Evolutionary conservation across 1,140 invertebrate species (phyloP).

Genomic region (Asbolus verrucosus): DNA sequence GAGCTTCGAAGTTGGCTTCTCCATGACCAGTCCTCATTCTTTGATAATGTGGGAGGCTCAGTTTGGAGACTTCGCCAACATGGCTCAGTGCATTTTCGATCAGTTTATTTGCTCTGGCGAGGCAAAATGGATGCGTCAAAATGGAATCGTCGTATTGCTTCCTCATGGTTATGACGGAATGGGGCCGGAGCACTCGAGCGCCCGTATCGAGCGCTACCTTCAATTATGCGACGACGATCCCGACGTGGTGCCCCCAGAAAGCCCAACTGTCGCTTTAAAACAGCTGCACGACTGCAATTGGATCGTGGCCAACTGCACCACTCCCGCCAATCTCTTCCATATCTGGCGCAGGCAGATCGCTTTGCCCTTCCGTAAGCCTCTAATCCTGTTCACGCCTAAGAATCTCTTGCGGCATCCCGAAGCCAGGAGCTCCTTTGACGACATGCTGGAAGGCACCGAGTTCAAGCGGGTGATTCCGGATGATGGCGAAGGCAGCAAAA

Average conservation of each 20-base stretch:
- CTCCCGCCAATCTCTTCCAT: constrained; percentile 90
- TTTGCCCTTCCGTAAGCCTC: constrained; percentile 84
- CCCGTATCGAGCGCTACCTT: constrained; percentile 84
- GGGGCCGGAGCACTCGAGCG: constrained; percentile 90
- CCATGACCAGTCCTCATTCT: constrained; percentile 83
- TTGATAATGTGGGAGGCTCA: constrained; percentile 92
- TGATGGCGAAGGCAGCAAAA: constrained; percentile 67
- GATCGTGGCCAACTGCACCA: constrained; percentile 85
- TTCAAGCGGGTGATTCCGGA: constrained; percentile 72
- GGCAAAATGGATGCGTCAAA: constrained; percentile 87
- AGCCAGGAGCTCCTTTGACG: constrained; percentile 77
- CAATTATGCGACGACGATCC: constrained; percentile 84
- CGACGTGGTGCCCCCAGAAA: constrained; percentile 65
- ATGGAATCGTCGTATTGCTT: constrained; percentile 83
- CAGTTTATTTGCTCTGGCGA: constrained; percentile 83
- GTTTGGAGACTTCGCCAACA: constrained; percentile 93
- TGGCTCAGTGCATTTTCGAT: constrained; percentile 87
- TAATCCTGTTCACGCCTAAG: constrained; percentile 87
- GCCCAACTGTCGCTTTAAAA: constrained; percentile 73
- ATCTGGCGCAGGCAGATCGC: constrained; percentile 85
- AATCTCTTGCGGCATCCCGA: constrained; percentile 79
- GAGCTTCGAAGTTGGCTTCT: constrained; percentile 88
- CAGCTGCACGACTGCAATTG: constrained; percentile 86
- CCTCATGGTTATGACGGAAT: constrained; percentile 92
- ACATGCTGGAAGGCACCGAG: constrained; percentile 71